Base-by-base conservation (phyloP, 2,888 invertebrate species). In the Epinotia bilunana region DNA sequence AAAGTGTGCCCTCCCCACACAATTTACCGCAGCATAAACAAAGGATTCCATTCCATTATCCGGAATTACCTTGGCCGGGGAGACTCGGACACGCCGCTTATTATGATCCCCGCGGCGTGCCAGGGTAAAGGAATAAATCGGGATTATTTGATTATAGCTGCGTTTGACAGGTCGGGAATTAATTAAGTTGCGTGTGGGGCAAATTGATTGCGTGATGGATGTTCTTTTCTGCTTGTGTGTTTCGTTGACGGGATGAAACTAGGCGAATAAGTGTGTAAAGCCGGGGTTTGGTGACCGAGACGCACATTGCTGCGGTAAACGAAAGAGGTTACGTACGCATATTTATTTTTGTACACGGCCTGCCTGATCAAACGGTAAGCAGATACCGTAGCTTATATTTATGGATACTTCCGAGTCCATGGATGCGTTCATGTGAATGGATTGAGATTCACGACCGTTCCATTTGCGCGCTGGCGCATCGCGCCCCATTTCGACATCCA, bases 11-110 rank as follows among this genome's bases (percentile, higher is more conserved):
- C 60, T 64, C 43, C 11, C 18, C 53, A 23, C 64, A 60, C 58
- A 60, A 57, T 33, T 63, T 64, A 74, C 74, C 74, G 53, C 70
- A 71, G 60, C 74, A 80, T 80, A 80, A 79, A 82, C 82, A 81
- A 80, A 79, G 80, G 81, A 80, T 79, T 78, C 67, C 78, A 77
- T 82, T 80, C 80, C 79, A 81, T 82, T 83, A 83, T 77, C 80
- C 79, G 65, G 80, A 81, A 80, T 82, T 82, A 82, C 77, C 67
- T 60, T 58, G 60, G 69, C 57, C 60, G 28, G 64, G 33, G 70
- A 72, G 69, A 64, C 33, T 73, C 75, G 73, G 78, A 73, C 73
- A 63, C 69, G 77, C 33, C 75, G 73, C 71, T 61, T 74, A 72
- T 64, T 74, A 74, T 72, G n/a, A n/a, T 63, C 72, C 57, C 70